Evolutionary conservation across 2,888 invertebrate genomes (phyloP), one percentile per base, ranked within the genome.

Genomic region (Pimpla rufipes): DNA sequence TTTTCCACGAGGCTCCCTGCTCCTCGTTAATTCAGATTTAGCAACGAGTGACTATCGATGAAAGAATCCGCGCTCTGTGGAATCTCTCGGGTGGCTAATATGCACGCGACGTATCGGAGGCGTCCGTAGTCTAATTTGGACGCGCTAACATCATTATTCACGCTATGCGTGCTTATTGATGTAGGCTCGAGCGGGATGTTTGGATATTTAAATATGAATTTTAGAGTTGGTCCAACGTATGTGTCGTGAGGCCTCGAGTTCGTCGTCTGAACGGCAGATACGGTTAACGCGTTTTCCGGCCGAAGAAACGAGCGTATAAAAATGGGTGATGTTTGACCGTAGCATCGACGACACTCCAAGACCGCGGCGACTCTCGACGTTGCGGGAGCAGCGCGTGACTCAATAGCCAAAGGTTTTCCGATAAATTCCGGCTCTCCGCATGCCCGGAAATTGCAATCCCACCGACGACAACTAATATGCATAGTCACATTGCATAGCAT

Each of bases 81-180:
- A 29, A 68, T 21, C 16, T 21, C 16, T 16, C 18, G 29, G 5
- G 29, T 18, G 50, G 35, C 11, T 6, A 50, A 52, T n/a, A n/a
- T 68, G 29, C 50, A 66, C 37, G 23, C 40, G 67, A 75, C 64
- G 68, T 35, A 70, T 42, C 62, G 57, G 37, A 11, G 21, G 45
- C 21, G 47, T 76, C 47, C 35, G 37, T 55, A 11, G 64, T 57
- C 76, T 76, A 57, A 70, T 64, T 81, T 55, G 6, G 68, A 64
- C 73, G 21, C 45, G 75, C 16, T 55, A 57, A 21, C 45, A 64
- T 66, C 70, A 52, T 76, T 70, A 81, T 76, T 81, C 76, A 42
- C 68, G 21, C 37, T n/a, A 66, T 66, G 35, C 35, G 67, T 47
- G 79, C 64, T 81, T 81, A 55, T 76, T 81, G 75, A 40, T 70